A percentile compares a stretch with the other conserved stretches of the same genome.
Conservation (phyloP, 2,113 vertebrate genomes). For the Baryphthengus martii region DNA sequence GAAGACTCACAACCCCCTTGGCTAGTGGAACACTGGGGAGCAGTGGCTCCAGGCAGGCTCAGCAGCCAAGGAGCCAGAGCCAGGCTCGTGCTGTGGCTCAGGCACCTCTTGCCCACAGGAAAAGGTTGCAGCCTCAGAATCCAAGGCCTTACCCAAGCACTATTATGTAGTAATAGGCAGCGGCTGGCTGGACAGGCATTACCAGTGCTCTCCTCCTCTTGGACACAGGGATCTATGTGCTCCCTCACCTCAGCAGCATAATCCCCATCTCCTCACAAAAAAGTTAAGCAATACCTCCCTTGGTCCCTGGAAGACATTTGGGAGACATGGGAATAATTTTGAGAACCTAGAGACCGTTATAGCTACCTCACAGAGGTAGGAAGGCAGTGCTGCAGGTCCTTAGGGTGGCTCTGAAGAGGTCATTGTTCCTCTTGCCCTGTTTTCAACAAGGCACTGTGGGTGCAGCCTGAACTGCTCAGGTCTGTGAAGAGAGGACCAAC, state of each 20-base stretch:
- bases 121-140: neutral
- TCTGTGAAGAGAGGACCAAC: neutral
- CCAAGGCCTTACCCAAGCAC: neutral
- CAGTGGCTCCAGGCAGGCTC: neutral
- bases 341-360: neutral
- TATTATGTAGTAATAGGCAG: neutral
- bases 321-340: neutral
- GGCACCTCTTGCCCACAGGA: neutral
- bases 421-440: accelerated
- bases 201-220: neutral
- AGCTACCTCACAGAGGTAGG: neutral
- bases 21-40: accelerated
- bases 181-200: neutral
- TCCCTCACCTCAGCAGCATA: neutral
- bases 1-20: neutral
- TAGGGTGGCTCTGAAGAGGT: accelerated
- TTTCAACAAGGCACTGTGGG: accelerated
- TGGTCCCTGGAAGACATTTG: neutral
- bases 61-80: neutral
- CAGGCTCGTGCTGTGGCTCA: accelerated
- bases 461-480: accelerated
- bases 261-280: too few species aligned
- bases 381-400: neutral
- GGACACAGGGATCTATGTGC: accelerated
- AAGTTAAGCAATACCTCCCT: neutral